Conservation (phyloP, 2,888 invertebrate genomes). For the Chymomyza caudatula region DNA sequence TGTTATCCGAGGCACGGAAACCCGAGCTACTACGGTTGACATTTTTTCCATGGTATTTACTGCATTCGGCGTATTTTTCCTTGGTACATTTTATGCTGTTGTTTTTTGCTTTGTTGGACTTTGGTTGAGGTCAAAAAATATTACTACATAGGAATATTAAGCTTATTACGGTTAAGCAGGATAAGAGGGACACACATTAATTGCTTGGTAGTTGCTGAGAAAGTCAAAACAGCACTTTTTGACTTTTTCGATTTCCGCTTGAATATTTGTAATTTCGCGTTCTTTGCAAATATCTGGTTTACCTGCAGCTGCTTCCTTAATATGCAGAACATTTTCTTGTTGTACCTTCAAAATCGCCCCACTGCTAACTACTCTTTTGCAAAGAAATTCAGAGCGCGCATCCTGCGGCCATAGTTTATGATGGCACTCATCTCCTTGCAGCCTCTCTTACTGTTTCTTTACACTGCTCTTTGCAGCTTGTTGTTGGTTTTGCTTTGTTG, state of each 20-base stretch:
- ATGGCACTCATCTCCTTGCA: slow-evolving; percentile 31
- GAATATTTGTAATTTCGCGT: too few relatives aligned
- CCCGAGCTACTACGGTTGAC: slow-evolving; percentile 32
- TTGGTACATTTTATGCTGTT: neutral
- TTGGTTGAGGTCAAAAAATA: neutral
- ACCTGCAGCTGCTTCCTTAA: neutral
- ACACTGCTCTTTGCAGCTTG: slow-evolving; percentile 21
- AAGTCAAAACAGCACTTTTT: too few relatives aligned
- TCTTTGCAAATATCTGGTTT: too few relatives aligned
- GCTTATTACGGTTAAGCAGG: too few relatives aligned
- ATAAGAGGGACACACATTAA: too few relatives aligned
- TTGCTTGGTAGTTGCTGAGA: too few relatives aligned
- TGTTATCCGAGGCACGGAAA: slow-evolving; percentile 21
- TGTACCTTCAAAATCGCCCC: neutral
- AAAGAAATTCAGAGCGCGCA: slow-evolving; percentile 14
- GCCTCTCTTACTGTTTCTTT: slow-evolving; percentile 26
- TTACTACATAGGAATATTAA: neutral
- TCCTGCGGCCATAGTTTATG: slow-evolving; percentile 53
- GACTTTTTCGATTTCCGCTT: neutral
- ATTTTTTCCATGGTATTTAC: slow-evolving; percentile 1
- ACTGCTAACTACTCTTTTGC: neutral
- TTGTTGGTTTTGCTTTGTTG: slow-evolving; percentile 16
- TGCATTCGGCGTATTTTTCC: slow-evolving; percentile 32
- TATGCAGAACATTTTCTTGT: neutral
- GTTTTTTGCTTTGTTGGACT: neutral